A percentile compares a stretch with the other conserved stretches of the same genome.
phyloP scores from a whole-genome alignment of 1,140 invertebrate genomes.

The Cydia splendana region DNA sequence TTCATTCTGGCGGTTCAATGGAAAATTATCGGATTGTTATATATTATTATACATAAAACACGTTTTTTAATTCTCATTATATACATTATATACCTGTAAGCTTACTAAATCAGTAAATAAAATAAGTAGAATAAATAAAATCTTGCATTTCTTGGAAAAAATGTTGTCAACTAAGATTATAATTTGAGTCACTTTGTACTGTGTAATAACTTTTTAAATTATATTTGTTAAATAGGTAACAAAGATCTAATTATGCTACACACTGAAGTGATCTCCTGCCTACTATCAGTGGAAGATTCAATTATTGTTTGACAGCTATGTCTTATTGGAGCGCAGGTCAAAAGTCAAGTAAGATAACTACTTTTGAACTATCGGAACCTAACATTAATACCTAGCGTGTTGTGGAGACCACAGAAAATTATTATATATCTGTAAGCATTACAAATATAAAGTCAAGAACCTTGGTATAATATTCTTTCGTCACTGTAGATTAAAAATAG shows the following conservation, averaged over 20 bases:
- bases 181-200: neutral
- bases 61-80: no score
- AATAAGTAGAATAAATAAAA: no score
- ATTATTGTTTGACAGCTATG: neutral
- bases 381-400: neutral
- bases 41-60: no score
- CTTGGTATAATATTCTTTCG: neutral
- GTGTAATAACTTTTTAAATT: neutral
- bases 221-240: neutral
- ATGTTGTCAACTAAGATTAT: no score
- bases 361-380: neutral
- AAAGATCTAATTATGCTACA: neutral
- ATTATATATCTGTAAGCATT: neutral
- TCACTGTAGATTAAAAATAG: neutral
- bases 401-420: neutral
- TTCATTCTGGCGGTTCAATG: no score
- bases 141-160: no score
- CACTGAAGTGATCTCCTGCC: neutral
- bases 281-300: neutral
- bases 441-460: neutral
- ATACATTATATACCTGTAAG: no score
- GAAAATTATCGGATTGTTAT: no score
- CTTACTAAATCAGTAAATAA: no score
- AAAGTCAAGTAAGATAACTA: neutral
- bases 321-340: neutral